These are phyloP conservation scores for Gymnopithys bicolor DNA, from an alignment of 2,797 vertebrate species.

Conservation along the genomic window DNA sequence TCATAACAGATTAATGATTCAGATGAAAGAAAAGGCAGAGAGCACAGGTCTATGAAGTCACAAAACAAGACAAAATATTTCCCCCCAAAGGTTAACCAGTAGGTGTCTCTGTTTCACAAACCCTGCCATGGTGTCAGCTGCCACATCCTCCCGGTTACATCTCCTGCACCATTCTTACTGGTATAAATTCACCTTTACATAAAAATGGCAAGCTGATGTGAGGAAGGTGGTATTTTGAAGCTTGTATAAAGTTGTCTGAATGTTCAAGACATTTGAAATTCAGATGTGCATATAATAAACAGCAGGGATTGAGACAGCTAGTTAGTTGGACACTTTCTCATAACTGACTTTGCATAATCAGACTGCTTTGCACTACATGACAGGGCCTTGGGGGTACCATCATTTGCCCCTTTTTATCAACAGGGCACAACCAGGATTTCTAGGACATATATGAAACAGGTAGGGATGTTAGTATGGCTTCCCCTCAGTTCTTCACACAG, in stretches of 20 bases:
- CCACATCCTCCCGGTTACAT: neutral
- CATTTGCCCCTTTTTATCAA: neutral
- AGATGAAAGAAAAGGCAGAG: constrained; percentile 32
- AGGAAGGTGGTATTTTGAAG: neutral
- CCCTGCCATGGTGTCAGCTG: neutral
- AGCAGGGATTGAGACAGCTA: neutral
- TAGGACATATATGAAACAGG: neutral
- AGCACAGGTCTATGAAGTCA: neutral
- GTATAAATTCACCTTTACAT: neutral
- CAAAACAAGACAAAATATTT: neutral
- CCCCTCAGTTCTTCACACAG: neutral
- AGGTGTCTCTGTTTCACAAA: constrained; percentile 74
- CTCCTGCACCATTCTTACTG: neutral
- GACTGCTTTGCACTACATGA: neutral
- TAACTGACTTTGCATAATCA: neutral
- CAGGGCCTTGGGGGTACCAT: neutral
- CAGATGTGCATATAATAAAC: neutral
- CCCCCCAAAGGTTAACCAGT: constrained; percentile 54
- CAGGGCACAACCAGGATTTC: neutral
- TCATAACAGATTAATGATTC: constrained; percentile 54
- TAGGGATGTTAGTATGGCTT: neutral
- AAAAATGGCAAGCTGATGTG: neutral
- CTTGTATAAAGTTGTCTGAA: neutral
- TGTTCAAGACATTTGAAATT: neutral
- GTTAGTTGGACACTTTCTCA: neutral